Evolutionary conservation across 2,888 invertebrate genomes (phyloP).

Genomic region (Tipula helvola): DNA sequence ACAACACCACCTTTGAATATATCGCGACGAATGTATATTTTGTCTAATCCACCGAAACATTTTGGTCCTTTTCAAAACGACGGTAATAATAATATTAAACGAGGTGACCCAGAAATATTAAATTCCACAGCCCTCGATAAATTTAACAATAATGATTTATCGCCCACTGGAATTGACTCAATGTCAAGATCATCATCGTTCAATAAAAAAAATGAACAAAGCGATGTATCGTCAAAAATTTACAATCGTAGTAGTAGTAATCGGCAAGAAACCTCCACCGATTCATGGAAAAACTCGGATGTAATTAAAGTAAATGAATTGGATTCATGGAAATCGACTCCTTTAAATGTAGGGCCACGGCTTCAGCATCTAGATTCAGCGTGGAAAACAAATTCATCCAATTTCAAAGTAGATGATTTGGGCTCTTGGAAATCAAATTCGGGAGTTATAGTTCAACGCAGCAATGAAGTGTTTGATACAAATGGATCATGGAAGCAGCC

Average conservation of each 20-base stretch:
- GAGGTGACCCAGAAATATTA: background rate
- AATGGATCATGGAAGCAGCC: background rate
- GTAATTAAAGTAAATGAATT: background rate
- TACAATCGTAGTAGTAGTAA: background rate
- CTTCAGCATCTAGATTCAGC: background rate
- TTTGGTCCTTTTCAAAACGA: background rate
- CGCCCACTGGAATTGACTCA: background rate
- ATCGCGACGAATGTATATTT: conserved; percentile 40
- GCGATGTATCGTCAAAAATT: background rate
- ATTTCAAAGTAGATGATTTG: background rate
- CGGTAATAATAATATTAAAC: background rate
- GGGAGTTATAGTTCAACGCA: background rate
- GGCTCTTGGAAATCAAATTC: background rate
- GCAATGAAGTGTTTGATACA: background rate
- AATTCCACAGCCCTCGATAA: background rate
- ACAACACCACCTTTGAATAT: conserved; percentile 43
- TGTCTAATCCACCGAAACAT: conserved; percentile 30
- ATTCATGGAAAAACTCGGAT: background rate
- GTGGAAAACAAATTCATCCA: background rate
- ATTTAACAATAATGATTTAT: background rate
- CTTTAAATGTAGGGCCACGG: background rate
- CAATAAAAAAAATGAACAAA: background rate
- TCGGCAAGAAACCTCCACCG: background rate
- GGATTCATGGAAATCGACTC: background rate
- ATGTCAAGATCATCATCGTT: background rate